Evolutionary conservation across 2,797 vertebrate species (phyloP), one percentile per base, ranked within the genome.

Genomic region (Falco berigora): DNA sequence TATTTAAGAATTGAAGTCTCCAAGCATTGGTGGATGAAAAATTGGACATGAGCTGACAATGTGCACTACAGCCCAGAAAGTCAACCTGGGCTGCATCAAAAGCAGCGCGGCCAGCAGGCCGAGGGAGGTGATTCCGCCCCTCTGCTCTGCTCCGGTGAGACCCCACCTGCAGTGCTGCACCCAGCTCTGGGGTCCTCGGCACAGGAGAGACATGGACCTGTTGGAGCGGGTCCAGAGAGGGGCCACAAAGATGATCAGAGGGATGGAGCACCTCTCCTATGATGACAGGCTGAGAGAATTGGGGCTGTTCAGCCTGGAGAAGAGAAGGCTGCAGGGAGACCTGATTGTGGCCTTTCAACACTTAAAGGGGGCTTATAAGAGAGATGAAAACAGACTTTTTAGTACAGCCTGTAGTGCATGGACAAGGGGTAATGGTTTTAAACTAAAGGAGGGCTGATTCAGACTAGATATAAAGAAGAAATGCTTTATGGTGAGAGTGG

Each of bases 81-180:
- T 13, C 20, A 49, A 7, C 55, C 30, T 30, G 32, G 16, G 10
- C 40, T 62, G 32, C 9, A 21, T 12, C 14, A 5, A 62, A 30
- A 62, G 9, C 34, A 73, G 30, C 0, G 0, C 6, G 16, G 27
- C 6, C 77, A 71, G 67, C 46, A 67, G 32, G 36, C 11, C 5
- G 0, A 67, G 36, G 17, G 32, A 67, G 20, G 16, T 11, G 66
- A 50, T 44, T 19, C 34, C 77, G 23, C 9, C 46, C 22, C 22
- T 28, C 71, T 46, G 12, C 58, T n/a, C 34, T 15, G 34, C 27
- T 75, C 47, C 53, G 5, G 1, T 61, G 22, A 66, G 30, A 66
- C 9, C 22, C n/a, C 34, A 18, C 6, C 40, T 10, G 19, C 9
- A 36, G 30, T 11, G 22, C 64, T 28, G 18, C 12, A 44, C 9